Percentiles rank a stretch among this genome's conserved stretches.
Conservation (phyloP, 2,797 vertebrate species). For the Poeciliopsis gracilis region DNA sequence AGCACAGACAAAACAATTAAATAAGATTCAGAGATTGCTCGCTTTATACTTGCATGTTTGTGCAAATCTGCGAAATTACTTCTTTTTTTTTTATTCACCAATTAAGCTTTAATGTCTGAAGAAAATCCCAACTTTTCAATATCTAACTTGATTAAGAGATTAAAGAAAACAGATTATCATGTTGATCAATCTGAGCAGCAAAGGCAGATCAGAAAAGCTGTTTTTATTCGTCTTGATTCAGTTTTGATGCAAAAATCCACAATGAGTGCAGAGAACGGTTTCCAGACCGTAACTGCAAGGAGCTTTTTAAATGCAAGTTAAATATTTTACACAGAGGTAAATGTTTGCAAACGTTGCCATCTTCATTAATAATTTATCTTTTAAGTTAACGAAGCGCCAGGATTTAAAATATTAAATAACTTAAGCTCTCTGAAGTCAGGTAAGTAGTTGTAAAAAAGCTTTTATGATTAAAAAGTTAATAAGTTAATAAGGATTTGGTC, state of each 20-base stretch:
- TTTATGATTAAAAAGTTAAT: neutral
- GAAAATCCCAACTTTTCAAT: neutral
- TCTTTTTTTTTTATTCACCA: neutral
- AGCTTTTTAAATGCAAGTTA: neutral
- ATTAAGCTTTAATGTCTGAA: neutral
- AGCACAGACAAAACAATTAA: neutral
- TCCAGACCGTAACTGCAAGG: neutral
- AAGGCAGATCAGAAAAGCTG: neutral
- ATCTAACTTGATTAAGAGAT: neutral
- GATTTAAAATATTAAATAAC: slow-evolving; percentile 5
- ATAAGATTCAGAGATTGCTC: neutral
- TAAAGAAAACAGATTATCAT: neutral
- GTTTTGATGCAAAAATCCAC: neutral
- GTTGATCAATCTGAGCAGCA: neutral
- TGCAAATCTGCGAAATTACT: neutral
- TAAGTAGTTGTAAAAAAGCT: neutral
- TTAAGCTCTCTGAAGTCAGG: neutral
- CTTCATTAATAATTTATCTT: slow-evolving; percentile 8
- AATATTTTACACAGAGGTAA: neutral
- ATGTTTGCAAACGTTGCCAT: neutral
- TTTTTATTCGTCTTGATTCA: neutral
- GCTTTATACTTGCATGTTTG: neutral
- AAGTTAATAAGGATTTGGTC: neutral
- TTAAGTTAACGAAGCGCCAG: neutral
- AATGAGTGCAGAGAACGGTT: neutral